These are phyloP conservation scores for Alca torda DNA, from an alignment of 2,797 vertebrate genomes.

Conservation along the genomic window DNA sequence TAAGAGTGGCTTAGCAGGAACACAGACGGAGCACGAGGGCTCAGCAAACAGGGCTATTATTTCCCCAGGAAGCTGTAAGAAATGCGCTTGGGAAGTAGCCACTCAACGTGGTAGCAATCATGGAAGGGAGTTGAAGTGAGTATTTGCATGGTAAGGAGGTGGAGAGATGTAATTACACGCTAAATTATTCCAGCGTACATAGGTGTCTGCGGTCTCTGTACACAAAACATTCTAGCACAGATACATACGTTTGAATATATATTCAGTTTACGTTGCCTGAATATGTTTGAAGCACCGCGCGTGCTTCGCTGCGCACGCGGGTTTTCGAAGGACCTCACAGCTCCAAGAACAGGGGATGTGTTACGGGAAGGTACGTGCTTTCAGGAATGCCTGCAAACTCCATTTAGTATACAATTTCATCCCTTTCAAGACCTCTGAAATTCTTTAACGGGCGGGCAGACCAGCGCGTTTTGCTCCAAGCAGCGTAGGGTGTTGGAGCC, in stretches of 20 bases:
- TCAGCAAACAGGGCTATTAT: neutral
- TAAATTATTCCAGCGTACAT: neutral
- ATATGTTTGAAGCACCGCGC: neutral
- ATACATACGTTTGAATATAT: neutral
- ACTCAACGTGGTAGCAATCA: neutral
- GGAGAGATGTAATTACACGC: neutral
- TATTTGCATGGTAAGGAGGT: neutral
- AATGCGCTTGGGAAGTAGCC: neutral
- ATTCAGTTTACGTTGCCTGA: neutral
- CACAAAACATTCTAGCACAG: neutral
- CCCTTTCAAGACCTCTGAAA: neutral
- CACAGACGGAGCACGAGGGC: neutral
- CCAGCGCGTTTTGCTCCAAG: neutral
- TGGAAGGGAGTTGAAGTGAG: neutral
- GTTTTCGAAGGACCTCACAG: neutral
- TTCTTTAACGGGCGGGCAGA: neutral
- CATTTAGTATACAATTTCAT: neutral
- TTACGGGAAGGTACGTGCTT: neutral
- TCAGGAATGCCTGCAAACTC: neutral
- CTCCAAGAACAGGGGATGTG: neutral
- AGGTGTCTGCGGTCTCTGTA: neutral
- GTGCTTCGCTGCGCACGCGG: fast-evolving
- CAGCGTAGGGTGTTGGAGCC: neutral
- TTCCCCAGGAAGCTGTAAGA: neutral
- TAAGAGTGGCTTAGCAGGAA: neutral